phyloP scores from a whole-genome alignment of 2,888 invertebrate species.

The Rugalucina vietnamica region DNA sequence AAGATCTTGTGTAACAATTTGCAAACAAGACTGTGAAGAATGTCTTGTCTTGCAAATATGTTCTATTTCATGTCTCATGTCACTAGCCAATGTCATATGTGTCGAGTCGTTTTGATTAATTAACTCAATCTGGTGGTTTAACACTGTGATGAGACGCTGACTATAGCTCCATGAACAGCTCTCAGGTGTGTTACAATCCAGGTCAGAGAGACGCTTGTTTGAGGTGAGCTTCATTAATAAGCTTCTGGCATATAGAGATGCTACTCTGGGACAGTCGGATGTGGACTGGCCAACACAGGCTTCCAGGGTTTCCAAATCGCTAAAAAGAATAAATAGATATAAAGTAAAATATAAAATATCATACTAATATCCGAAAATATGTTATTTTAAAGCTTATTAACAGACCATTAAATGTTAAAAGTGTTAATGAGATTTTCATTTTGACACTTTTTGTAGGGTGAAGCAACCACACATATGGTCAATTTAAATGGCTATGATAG shows the following conservation, averaged over 20 bases:
- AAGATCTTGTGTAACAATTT: neutral
- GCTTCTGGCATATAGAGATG: conserved; percentile 28
- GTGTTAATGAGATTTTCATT: too few species aligned
- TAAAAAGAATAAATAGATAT: too few species aligned
- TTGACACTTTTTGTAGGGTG: too few species aligned
- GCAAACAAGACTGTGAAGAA: conserved; percentile 11
- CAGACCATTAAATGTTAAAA: too few species aligned
- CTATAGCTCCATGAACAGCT: neutral
- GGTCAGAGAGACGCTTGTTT: neutral
- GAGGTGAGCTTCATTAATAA: conserved; percentile 1
- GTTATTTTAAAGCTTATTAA: too few species aligned
- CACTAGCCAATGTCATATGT: neutral
- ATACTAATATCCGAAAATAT: too few species aligned
- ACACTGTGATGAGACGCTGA: neutral
- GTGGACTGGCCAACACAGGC: conserved; percentile 30
- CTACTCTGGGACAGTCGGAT: conserved; percentile 33
- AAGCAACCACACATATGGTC: too few species aligned
- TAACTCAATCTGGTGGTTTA: neutral
- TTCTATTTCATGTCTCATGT: neutral
- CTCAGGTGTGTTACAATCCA: neutral
- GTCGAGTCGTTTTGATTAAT: neutral
- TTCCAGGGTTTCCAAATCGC: neutral
- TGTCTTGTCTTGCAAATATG: neutral
- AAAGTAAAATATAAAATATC: too few species aligned
- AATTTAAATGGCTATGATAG: too few species aligned